Base-by-base conservation (phyloP, 2,797 vertebrate genomes). In the Scarus forsteni region DNA sequence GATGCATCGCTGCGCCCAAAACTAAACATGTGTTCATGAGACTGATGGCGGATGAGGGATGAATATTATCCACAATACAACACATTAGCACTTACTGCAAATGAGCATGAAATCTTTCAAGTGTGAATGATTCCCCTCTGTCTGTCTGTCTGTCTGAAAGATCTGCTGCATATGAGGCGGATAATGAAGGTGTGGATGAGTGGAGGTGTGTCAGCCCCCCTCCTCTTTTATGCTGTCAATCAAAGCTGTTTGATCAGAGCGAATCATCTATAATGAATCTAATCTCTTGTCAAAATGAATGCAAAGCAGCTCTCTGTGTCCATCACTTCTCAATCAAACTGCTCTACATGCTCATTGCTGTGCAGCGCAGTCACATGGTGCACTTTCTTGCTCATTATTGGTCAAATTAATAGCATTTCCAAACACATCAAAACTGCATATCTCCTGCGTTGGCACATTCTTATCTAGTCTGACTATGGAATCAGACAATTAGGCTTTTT, bases 1-100 rank as follows among this genome's bases (percentile, higher is more conserved):
- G 85, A 85, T 40, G 74, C 55, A 13, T 46, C 10, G 50, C 77
- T 51, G 68, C 64, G 50, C 60, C 55, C 61, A 65, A 76, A 87
- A 73, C 66, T 53, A 61, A 86, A 72, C 78, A 76, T 76, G 84
- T 85, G 81, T 79, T 83, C 42, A 66, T 58, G 71, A 79, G 78
- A 75, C 49, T 75, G 83, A 85, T 48, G 78, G 67, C 56, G 76
- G 80, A 75, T 48, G 54, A 66, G 71, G 70, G 35, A 58, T 11
- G 38, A 66, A 66, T 27, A 77, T 53, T 5, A 57, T n/a, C 16
- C 60, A 51, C 38, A 15, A 40, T 61, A 43, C 65, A 60, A 68
- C 46, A 49, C 48, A 35, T 65, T 8, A 44, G 57, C 46, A 57
- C 45, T 55, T 42, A 27, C 18, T 70, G 16, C 34, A 54, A 48